These are phyloP conservation scores for Heterodera filipjevi DNA, from an alignment of 2,888 invertebrate species.

Conservation along the genomic window DNA sequence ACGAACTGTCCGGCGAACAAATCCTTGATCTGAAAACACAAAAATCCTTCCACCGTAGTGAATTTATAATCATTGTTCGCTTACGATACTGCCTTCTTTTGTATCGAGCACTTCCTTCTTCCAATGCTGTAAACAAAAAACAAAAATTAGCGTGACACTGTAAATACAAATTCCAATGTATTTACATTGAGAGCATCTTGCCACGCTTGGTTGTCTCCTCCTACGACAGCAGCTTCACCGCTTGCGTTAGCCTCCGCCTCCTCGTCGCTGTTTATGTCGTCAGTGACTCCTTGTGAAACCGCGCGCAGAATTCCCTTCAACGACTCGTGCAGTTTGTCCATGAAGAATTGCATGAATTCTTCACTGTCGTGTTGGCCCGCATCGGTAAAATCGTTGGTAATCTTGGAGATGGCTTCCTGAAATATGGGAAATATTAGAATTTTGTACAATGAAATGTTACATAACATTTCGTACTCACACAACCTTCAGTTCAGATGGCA, in stretches of 20 bases:
- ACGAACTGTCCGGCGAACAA: constrained; percentile 74
- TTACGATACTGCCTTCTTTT: background rate
- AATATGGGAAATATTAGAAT: background rate
- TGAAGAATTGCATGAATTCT: constrained; percentile 85
- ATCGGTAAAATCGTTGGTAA: constrained; percentile 83
- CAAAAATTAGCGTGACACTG: too few species aligned
- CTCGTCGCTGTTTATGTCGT: background rate
- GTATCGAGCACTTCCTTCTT: background rate
- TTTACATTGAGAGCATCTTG: background rate
- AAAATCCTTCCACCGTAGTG: background rate
- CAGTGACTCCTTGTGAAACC: background rate
- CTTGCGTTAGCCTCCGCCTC: too few species aligned
- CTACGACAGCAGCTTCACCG: background rate
- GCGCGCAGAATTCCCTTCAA: constrained; percentile 73
- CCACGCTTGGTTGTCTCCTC: background rate
- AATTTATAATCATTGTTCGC: background rate
- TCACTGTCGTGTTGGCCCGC: constrained; percentile 92
- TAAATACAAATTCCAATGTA: background rate
- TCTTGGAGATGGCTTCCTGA: constrained; percentile 81
- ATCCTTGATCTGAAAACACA: background rate
- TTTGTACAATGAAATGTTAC: background rate
- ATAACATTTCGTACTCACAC: background rate
- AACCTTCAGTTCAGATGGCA: constrained; percentile 29
- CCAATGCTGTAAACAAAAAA: background rate
- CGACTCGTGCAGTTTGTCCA: constrained; percentile 90